A percentile compares a stretch with the other conserved stretches of the same genome.
phyloP scores from a whole-genome alignment of 2,888 invertebrate genomes.

The Helicoverpa assulta region DNA sequence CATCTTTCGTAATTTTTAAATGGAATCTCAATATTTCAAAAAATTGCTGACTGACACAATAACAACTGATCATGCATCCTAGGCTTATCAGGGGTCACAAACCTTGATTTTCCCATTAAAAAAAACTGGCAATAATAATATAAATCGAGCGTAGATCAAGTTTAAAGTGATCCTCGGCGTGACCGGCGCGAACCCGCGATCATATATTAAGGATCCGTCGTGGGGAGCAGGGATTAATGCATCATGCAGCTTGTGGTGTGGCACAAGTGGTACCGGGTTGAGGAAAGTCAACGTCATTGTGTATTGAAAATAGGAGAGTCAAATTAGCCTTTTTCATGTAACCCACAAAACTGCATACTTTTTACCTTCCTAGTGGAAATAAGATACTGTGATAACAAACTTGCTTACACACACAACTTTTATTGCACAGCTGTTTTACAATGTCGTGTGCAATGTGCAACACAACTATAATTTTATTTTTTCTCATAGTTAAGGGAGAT shows the following conservation, averaged over 20 bases:
- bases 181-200: conserved; percentile 82
- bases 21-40: too few relatives aligned
- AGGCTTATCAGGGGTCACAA: neutral
- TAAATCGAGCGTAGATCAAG: conserved; percentile 62
- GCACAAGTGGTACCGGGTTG: conserved; percentile 48
- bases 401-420: too few relatives aligned
- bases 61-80: neutral
- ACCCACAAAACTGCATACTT: too few relatives aligned
- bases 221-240: conserved; percentile 87
- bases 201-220: conserved; percentile 87
- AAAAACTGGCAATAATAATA: conserved; percentile 50
- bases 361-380: too few relatives aligned
- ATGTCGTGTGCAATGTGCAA: too few relatives aligned
- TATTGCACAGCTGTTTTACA: too few relatives aligned
- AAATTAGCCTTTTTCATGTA: too few relatives aligned
- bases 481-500: too few relatives aligned
- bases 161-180: conserved; percentile 72
- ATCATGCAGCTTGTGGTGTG: conserved; percentile 77
- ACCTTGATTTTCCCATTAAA: conserved; percentile 23
- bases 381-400: too few relatives aligned
- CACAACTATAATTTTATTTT: too few relatives aligned
- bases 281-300: neutral
- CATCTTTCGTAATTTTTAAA: too few relatives aligned
- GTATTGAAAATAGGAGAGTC: too few relatives aligned
- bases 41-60: neutral